phyloP scores from a whole-genome alignment of 2,888 invertebrate species.

The Vanessa cardui region DNA sequence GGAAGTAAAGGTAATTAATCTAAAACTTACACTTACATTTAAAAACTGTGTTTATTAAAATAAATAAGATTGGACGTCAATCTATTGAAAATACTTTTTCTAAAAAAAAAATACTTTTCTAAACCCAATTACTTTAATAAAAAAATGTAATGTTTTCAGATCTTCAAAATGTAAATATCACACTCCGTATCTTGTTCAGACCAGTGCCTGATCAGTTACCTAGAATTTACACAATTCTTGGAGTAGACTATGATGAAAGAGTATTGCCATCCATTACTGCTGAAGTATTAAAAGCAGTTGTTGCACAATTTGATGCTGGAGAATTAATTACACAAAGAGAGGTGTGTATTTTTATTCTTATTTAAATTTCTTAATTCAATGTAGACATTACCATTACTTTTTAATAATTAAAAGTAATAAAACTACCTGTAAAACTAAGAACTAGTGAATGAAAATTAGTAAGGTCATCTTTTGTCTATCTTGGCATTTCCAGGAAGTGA shows the following conservation, averaged over 20 bases:
- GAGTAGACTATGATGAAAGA: conserved; percentile 98
- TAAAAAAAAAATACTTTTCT: not conserved
- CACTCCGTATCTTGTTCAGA: conserved; percentile 97
- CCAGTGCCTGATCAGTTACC: conserved; percentile 97
- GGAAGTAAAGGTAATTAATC: conserved; percentile 93
- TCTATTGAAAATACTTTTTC: not conserved
- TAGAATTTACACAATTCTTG: conserved; percentile 97
- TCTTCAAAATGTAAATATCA: conserved; percentile 99
- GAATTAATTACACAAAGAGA: conserved; percentile 99
- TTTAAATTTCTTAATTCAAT: no score
- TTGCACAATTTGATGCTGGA: conserved; percentile 99
- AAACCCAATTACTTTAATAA: no score
- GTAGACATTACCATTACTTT: no score
- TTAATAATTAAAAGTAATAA: no score
- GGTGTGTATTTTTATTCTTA: conserved; percentile 63
- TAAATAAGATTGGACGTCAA: not conserved
- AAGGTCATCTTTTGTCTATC: no score
- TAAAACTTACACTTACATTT: no score
- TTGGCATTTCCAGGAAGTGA: no score
- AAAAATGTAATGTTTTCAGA: conserved; percentile 83
- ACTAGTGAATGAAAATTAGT: no score
- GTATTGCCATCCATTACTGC: conserved; percentile 99
- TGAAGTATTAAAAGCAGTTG: conserved; percentile 99
- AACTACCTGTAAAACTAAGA: no score
- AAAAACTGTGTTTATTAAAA: no score